Evolutionary conservation across 2,888 invertebrate genomes (phyloP).

Genomic region (Colletes collaris): DNA sequence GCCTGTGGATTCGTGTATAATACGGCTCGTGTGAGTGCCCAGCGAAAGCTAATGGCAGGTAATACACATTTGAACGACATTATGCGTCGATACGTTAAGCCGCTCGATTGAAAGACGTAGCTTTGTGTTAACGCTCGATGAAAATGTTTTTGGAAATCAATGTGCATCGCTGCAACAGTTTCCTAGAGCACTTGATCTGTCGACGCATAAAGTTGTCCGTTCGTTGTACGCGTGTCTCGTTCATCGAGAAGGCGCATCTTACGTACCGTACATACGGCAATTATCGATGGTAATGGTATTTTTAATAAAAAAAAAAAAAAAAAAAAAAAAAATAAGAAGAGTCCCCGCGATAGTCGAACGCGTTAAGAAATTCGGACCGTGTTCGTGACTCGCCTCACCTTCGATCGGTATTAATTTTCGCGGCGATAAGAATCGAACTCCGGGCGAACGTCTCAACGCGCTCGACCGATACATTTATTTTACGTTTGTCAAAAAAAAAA

Average conservation of each 20-base stretch:
- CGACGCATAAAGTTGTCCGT: constrained; percentile 40
- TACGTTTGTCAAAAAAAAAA: neutral
- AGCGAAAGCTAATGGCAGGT: constrained; percentile 64
- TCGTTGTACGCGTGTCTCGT: constrained; percentile 51
- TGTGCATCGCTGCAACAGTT: neutral
- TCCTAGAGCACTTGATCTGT: constrained; percentile 20
- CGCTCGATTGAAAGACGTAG: constrained; percentile 15
- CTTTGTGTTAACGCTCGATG: neutral
- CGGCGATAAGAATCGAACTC: neutral
- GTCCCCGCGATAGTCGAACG: constrained; percentile 46
- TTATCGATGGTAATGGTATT: constrained; percentile 43
- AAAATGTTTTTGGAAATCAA: too few species aligned
- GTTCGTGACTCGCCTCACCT: neutral
- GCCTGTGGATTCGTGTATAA: constrained; percentile 50
- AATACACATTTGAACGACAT: constrained; percentile 48
- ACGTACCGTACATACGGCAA: constrained; percentile 35
- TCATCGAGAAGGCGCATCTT: constrained; percentile 54
- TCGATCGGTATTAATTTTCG: neutral
- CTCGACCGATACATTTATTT: constrained; percentile 45
- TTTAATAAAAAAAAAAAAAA: constrained; percentile 24
- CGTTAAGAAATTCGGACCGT: constrained; percentile 27
- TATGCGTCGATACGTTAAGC: constrained; percentile 34
- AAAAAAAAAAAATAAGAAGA: neutral
- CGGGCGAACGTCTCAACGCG: constrained; percentile 42
- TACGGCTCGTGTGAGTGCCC: constrained; percentile 60